Evolutionary conservation across 2,888 invertebrate genomes (phyloP).

Genomic region (Lamellibrachia columna): DNA sequence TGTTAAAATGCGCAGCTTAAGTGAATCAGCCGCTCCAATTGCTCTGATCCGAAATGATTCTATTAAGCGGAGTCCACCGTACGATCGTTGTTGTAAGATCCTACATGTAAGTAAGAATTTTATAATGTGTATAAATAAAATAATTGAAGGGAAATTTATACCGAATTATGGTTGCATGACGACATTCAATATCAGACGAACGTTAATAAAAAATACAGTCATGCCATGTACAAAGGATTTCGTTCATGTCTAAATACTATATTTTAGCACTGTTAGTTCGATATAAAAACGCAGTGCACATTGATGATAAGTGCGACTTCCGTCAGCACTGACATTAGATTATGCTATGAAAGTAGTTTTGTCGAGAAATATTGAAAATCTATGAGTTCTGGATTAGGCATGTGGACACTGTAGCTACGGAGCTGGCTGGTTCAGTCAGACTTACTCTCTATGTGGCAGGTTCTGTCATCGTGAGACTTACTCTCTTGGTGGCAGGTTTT

Average conservation of each 20-base stretch:
- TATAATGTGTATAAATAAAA: neutral
- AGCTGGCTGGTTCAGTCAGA: too few relatives aligned
- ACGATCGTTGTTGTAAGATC: neutral
- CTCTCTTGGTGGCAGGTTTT: too few relatives aligned
- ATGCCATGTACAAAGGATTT: neutral
- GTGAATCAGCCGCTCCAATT: neutral
- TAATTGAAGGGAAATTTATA: neutral
- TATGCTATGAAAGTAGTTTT: neutral
- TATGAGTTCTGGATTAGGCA: too few relatives aligned
- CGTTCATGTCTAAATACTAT: neutral
- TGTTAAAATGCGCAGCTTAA: too few relatives aligned
- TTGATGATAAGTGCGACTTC: neutral
- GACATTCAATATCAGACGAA: neutral
- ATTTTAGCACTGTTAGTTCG: neutral
- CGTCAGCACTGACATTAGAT: neutral
- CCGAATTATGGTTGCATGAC: neutral
- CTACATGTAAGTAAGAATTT: neutral
- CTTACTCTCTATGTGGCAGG: too few relatives aligned
- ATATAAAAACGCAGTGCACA: neutral
- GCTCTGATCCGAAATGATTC: neutral
- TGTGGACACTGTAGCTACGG: too few relatives aligned
- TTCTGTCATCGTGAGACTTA: too few relatives aligned
- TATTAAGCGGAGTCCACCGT: neutral
- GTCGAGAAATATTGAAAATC: too few relatives aligned
- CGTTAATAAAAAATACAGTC: neutral